Conservation (phyloP, 2,888 invertebrate species). For the Sesia apiformis region DNA sequence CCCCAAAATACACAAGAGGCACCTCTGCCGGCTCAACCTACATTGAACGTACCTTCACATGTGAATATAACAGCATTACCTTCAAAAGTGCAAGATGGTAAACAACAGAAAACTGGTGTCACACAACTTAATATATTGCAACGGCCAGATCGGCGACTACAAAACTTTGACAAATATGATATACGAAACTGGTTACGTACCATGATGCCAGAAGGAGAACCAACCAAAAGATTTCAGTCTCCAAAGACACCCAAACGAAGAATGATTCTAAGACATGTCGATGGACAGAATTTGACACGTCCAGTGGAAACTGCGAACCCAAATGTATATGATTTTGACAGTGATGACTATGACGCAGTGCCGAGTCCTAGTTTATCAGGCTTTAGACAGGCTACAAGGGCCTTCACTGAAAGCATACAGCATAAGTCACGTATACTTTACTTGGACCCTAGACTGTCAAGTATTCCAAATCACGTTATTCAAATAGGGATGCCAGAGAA, state of each 20-base stretch:
- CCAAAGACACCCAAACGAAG: neutral
- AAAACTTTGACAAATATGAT: neutral
- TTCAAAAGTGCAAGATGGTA: no score
- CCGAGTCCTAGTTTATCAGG: neutral
- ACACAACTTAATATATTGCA: neutral
- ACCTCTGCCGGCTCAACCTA: no score
- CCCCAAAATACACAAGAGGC: no score
- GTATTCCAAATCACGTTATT: neutral
- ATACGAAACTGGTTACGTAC: neutral
- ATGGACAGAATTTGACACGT: no score
- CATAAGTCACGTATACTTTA: neutral
- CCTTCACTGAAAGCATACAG: neutral
- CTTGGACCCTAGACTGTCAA: neutral
- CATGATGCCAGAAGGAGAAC: neutral
- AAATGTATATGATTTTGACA: constrained; percentile 8
- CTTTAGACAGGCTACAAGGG: neutral
- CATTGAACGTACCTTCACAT: no score
- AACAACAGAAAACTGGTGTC: no score
- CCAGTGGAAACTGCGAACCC: neutral
- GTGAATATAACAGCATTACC: no score
- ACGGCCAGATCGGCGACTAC: neutral
- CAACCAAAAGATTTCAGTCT: neutral
- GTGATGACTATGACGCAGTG: neutral
- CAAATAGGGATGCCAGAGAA: neutral
- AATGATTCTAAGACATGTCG: neutral